Base-by-base conservation (phyloP, 2,797 vertebrate species). In the Takifugu rubripes region DNA sequence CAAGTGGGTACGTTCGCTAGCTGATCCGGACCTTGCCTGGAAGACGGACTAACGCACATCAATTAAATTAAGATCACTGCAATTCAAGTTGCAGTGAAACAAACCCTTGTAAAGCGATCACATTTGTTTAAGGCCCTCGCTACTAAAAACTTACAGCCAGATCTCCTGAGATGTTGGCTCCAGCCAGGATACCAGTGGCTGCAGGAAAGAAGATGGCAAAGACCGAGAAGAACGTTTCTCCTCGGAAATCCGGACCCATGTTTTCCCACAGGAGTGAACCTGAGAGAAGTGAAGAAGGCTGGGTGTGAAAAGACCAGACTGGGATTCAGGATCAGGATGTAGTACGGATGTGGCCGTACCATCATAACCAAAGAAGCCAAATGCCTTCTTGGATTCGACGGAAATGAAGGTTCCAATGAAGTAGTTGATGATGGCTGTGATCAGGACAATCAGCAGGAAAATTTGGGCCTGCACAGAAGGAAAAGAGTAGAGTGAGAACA, bases 151-250 rank as follows among this genome's bases (percentile, higher is more conserved):
- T 94, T 81, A 99, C 97, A 47, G 94, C 91, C 54, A 99, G 96
- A 82, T 99, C 97, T 87, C 97, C 97, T 48, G 97, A 99, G 90
- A 99, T 99, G 88, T 99, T 99, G 72, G 97, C 94, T 66, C 97
- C 97, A 42, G 97, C 97, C 76, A 99, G 89, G 85, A 99, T 99
- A 68, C 97, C 97, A 58, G 97, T 99, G 68, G 97, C 97, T 62
- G 97, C 97, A 50, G 97, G 97, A 85, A 99, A 99, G 89, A 99
- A 99, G 82, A 99, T 99, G 59, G 96, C 87, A 66, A 99, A 99
- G 1, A 99, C 94, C 0, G 96, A 97, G 82, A 99, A 99, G 85
- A 99, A 99, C 0, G 93, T 94, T 79, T 98, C 88, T 0, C 61
- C 90, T 66, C 91, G 84, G 59, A 99, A 99, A 85, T 95, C 91